Percentiles rank a stretch among this genome's conserved stretches.
Conservation (phyloP, 92 coral and sea anemone genomes). For the Hydrozoanthus gracilis region DNA sequence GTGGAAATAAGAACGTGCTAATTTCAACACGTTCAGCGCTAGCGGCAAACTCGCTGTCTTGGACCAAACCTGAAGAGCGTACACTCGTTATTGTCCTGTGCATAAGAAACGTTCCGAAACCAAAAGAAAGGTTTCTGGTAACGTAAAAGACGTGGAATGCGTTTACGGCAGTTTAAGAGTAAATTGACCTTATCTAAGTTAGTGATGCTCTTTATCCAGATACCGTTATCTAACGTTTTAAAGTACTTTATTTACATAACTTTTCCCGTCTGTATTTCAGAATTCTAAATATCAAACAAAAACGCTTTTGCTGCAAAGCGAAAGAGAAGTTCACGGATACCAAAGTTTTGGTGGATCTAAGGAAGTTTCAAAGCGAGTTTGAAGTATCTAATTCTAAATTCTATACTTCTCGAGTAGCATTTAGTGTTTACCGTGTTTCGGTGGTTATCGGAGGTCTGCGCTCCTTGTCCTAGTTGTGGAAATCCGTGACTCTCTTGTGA, state of each 20-base stretch:
- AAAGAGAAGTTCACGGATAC: not conserved
- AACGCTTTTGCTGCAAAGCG: not conserved
- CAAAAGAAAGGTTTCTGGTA: not conserved
- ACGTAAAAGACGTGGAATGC: not conserved
- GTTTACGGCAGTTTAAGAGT: not conserved
- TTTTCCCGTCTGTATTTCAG: not conserved
- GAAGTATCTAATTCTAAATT: not conserved
- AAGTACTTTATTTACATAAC: not conserved
- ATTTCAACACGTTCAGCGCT: too few relatives aligned
- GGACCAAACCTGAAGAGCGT: too few relatives aligned
- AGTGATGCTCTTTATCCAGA: not conserved
- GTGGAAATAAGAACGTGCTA: too few relatives aligned
- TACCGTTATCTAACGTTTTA: not conserved
- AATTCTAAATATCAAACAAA: not conserved
- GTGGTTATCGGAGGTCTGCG: conserved; percentile 20
- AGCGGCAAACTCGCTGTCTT: too few relatives aligned
- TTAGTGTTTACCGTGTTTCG: conserved; percentile 28
- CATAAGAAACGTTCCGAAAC: not conserved
- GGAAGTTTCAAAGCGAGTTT: not conserved
- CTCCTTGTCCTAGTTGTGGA: not conserved
- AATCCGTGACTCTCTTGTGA: not conserved
- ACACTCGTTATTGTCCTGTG: not conserved
- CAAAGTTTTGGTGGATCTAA: not conserved
- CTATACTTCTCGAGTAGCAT: not conserved
- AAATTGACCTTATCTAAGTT: not conserved